A percentile compares a stretch with the other conserved stretches of the same genome.
Conservation (phyloP, 2,113 vertebrate species). For the Cololabis saira region DNA sequence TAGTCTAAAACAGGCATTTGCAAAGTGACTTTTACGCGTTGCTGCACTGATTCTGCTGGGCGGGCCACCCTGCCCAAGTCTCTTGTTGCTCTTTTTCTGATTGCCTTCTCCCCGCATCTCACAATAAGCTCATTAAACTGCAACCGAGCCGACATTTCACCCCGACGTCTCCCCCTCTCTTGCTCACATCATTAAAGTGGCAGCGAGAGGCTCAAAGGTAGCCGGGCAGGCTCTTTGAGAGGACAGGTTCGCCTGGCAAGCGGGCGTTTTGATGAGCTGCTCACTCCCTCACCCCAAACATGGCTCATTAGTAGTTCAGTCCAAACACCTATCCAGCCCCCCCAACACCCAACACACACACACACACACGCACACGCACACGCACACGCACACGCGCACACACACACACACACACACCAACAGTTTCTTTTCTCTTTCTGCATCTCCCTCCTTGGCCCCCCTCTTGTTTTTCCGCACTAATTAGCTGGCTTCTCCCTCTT, state of each 20-base stretch:
- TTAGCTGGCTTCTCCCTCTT: slow-evolving; percentile 80
- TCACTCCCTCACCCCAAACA: slow-evolving; percentile 83
- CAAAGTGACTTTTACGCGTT: not conserved
- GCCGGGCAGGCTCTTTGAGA: slow-evolving; percentile 68
- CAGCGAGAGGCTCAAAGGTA: slow-evolving; percentile 75
- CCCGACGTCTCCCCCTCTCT: slow-evolving; percentile 58
- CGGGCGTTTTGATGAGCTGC: slow-evolving; percentile 78
- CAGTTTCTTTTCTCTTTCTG: slow-evolving; percentile 51
- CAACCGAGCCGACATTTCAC: slow-evolving; percentile 76
- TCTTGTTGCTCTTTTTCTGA: slow-evolving; percentile 60
- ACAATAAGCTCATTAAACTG: slow-evolving; percentile 81
- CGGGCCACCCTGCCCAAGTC: slow-evolving; percentile 10
- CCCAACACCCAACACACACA: not conserved
- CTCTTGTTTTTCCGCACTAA: slow-evolving; percentile 80
- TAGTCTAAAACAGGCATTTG: not conserved
- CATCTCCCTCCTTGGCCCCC: slow-evolving; percentile 53
- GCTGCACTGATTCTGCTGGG: slow-evolving; percentile 11
- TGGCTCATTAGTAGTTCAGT: slow-evolving; percentile 85
- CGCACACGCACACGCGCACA: no score
- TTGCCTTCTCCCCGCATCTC: slow-evolving; percentile 48
- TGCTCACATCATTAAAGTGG: slow-evolving; percentile 79
- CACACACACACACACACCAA: slow-evolving; percentile 21
- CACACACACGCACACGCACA: no score
- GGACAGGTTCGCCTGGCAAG: slow-evolving; percentile 57
- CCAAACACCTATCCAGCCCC: slow-evolving; percentile 70